phyloP scores from a whole-genome alignment of 2,888 invertebrate species.

The Drosophila emarginata region DNA sequence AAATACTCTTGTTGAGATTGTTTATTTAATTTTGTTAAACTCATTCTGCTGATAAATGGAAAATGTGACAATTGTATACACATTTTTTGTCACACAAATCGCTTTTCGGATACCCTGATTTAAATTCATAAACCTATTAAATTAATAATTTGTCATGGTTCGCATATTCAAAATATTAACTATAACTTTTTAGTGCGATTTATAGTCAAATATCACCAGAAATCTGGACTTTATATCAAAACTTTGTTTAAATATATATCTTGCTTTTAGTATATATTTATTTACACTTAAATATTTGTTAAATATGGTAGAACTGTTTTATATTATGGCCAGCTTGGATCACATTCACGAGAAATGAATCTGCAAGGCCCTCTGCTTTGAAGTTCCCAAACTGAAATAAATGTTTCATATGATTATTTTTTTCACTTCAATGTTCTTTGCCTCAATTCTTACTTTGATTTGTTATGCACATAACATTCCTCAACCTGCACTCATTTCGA shows the following conservation, averaged over 20 bases:
- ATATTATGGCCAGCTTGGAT: background rate
- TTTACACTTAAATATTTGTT: no score
- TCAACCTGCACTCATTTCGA: background rate
- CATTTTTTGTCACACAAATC: no score
- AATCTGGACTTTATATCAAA: no score
- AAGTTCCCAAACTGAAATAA: background rate
- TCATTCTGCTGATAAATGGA: background rate
- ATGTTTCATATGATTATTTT: background rate
- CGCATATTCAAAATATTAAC: no score
- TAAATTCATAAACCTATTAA: no score
- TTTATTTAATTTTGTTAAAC: background rate
- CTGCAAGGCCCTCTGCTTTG: background rate
- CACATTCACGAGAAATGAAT: background rate
- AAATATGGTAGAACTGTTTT: no score
- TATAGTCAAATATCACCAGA: no score
- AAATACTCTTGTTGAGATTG: background rate
- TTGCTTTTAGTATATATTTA: no score
- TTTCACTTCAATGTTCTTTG: background rate
- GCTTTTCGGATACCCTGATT: no score
- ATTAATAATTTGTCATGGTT: no score
- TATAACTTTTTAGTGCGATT: no score
- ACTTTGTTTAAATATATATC: no score
- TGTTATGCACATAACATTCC: background rate
- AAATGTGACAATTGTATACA: background rate
- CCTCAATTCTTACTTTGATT: background rate